Evolutionary conservation across 2,888 invertebrate species (phyloP).

Genomic region (Perdita meconis): DNA sequence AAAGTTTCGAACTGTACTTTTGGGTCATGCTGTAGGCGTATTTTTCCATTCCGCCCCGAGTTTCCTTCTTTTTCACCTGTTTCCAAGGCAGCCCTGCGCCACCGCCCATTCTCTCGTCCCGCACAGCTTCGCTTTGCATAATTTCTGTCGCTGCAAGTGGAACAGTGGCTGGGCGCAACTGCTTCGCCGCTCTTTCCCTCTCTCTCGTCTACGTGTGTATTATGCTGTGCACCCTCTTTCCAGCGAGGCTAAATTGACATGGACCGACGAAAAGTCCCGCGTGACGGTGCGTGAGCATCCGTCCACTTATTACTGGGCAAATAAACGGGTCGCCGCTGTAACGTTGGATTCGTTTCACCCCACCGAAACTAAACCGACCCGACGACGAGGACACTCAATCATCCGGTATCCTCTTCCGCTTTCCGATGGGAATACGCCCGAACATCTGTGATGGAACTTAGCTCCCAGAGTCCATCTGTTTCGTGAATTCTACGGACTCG

Average conservation of each 20-base stretch:
- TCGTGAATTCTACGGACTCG: constrained; percentile 18
- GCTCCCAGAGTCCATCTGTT: neutral
- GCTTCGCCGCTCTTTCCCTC: constrained; percentile 48
- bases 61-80: constrained; percentile 55
- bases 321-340: constrained; percentile 21
- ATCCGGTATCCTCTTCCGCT: neutral
- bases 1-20: neutral
- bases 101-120: constrained; percentile 54
- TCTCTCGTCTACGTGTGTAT: constrained; percentile 26
- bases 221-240: constrained; percentile 25
- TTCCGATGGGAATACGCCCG: neutral
- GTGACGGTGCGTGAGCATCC: constrained; percentile 9
- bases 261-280: neutral
- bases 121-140: constrained; percentile 71
- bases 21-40: constrained; percentile 14
- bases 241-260: constrained; percentile 43
- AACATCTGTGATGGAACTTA: constrained; percentile 9
- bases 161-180: constrained; percentile 58
- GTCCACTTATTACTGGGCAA: constrained; percentile 33
- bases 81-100: constrained; percentile 47
- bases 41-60: neutral
- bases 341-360: constrained; percentile 6
- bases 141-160: constrained; percentile 73
- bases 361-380: neutral
- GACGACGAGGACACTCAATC: constrained; percentile 1